Conservation (phyloP, 2,888 invertebrate genomes). For the Sphecodes monilicornis region DNA sequence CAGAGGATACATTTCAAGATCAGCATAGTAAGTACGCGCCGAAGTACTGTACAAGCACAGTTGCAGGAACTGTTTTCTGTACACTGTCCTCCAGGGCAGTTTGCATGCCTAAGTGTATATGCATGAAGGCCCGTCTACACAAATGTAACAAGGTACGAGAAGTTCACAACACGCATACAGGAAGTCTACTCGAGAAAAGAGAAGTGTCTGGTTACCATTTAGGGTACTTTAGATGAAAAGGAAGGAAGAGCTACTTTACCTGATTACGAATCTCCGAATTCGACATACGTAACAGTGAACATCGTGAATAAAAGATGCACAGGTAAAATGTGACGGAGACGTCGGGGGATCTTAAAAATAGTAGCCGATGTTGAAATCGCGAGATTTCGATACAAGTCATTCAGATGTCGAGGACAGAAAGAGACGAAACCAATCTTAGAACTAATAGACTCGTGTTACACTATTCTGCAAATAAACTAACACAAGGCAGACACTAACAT, state of each 20-base stretch:
- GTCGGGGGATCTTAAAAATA: not conserved
- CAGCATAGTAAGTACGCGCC: not conserved
- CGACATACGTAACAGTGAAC: not conserved
- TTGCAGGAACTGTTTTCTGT: slow-evolving; percentile 13
- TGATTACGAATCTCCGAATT: slow-evolving; percentile 5
- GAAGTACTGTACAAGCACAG: slow-evolving; percentile 4
- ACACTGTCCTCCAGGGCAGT: not conserved
- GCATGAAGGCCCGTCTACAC: not conserved
- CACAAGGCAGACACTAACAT: not conserved
- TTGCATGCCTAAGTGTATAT: slow-evolving; percentile 13
- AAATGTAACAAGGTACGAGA: not conserved
- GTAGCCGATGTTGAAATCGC: not conserved
- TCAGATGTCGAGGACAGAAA: not conserved
- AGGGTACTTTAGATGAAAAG: not conserved
- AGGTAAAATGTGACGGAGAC: not conserved
- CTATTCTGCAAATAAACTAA: not conserved
- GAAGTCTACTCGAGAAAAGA: not conserved
- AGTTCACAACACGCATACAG: not conserved
- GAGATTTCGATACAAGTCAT: not conserved
- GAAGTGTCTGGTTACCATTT: not conserved
- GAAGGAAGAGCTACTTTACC: not conserved
- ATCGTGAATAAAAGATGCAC: not conserved
- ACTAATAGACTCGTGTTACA: not conserved
- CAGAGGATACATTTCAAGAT: not conserved
- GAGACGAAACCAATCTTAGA: not conserved